These are phyloP conservation scores for Caenorhabditis drosophilae DNA, from an alignment of 2,888 invertebrate species.

Conservation along the genomic window DNA sequence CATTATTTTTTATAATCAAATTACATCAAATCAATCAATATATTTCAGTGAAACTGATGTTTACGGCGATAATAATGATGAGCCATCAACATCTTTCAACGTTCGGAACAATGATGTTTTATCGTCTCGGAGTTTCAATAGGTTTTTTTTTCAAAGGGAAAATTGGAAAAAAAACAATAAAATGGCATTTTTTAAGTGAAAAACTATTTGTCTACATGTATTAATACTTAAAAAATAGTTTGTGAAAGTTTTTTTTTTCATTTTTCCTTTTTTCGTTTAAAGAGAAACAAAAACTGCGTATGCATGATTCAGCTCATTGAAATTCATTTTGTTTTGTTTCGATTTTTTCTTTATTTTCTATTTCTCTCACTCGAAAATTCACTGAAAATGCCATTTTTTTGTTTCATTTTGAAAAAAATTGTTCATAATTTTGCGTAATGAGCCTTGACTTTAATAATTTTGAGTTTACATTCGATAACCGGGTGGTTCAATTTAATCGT, in stretches of 20 bases:
- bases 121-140: constrained; percentile 39
- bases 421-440: too few species aligned
- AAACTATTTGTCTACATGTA: too few species aligned
- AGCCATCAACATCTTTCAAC: constrained; percentile 35
- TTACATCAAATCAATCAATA: too few species aligned
- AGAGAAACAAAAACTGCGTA: background rate
- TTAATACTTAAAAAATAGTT: background rate
- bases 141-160: constrained; percentile 15
- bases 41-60: constrained; percentile 35
- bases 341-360: too few species aligned
- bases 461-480: background rate
- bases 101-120: constrained; percentile 34
- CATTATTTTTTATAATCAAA: too few species aligned
- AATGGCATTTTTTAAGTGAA: too few species aligned
- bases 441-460: too few species aligned
- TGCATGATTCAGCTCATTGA: background rate
- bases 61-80: constrained; percentile 25
- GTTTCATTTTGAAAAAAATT: too few species aligned
- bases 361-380: too few species aligned
- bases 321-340: too few species aligned
- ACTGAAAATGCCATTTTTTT: too few species aligned
- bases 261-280: background rate
- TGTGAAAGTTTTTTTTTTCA: background rate
- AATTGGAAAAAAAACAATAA: background rate
- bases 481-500: background rate